Evolutionary conservation across 37 sponge, comb jelly and placozoan genomes (phyloP), one percentile per base, ranked within the genome.

Genomic region (Axinella damicornis): DNA sequence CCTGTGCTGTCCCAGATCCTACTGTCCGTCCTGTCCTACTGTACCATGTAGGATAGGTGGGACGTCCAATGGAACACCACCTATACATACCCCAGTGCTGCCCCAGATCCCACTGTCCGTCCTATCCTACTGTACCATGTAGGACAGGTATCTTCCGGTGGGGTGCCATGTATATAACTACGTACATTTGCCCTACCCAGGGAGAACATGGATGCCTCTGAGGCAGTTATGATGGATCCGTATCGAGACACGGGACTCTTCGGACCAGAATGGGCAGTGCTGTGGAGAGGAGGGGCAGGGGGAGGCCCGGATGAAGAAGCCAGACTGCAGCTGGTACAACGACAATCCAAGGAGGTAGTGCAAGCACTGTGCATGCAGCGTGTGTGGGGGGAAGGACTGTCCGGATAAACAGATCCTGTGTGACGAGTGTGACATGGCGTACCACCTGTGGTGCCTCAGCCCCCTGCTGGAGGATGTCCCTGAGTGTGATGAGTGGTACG

Each of bases 361-460:
- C 63, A 84, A 87, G 73, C 68, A 80, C 61, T 97, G 98, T 88
- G 95, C 88, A 15, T 97, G 98, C 68, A 54, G 69, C 28, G 89
- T 83, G 79, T 97, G 98, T 41, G 98, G 95, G 6, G 92, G 86
- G 19, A 97, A 97, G 84, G 73, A 87, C 28, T 75, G 85, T 34
- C 95, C 95, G 0, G 98, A 82, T 27, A 88, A 94, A 59, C 90
- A 91, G 82, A 71, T 97, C 57, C 81, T 97, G 53, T 94, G 98
- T 82, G 98, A 97, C 41, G 95, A 94, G 78, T 97, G 98, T 89
- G 95, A 94, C 74, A 53, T 60, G 69, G 97, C 97, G 25, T 97
- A 71, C 69, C 97, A 97, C 79, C 61, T 97, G 40, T 89, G 88
- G 90, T 97, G 97, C 66, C 88, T 97, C 27, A 65, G 69, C 22